Evolutionary conservation across 2,113 vertebrate species (phyloP).

Genomic region (Puma concolor): DNA sequence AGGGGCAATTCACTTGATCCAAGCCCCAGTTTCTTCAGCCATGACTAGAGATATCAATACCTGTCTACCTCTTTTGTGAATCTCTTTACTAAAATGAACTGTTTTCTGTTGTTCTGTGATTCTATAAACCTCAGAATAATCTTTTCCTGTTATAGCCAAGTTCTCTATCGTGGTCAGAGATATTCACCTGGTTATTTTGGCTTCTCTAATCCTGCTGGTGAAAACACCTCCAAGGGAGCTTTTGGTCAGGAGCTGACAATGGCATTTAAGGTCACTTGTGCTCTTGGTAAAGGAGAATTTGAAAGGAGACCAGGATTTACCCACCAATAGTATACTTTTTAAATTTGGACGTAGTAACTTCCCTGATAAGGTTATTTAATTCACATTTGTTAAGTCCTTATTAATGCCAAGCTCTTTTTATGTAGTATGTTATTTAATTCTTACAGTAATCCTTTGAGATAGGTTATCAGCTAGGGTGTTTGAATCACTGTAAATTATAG

Average conservation of each 20-base stretch:
- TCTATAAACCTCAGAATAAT: not conserved
- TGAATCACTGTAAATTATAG: not conserved
- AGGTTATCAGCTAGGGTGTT: not conserved
- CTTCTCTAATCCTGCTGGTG: not conserved
- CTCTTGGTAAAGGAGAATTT: not conserved
- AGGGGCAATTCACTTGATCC: not conserved
- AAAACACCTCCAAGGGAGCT: not conserved
- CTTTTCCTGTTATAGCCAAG: not conserved
- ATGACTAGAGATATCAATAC: not conserved
- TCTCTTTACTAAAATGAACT: not conserved
- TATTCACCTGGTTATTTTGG: slow-evolving; percentile 2
- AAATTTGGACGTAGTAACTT: not conserved
- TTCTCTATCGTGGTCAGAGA: not conserved
- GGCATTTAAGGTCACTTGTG: slow-evolving; percentile 4
- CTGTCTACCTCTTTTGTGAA: not conserved
- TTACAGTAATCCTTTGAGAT: not conserved
- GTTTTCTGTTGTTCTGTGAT: not conserved
- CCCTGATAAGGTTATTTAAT: not conserved
- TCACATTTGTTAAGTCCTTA: not conserved
- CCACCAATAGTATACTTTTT: not conserved
- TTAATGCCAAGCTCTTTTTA: not conserved
- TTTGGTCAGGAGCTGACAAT: slow-evolving; percentile 1
- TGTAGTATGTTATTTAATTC: not conserved
- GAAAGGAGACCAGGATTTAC: not conserved
- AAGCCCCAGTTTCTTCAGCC: not conserved